Evolutionary conservation across 2,797 vertebrate genomes (phyloP).

Genomic region (Vespertilio murinus): DNA sequence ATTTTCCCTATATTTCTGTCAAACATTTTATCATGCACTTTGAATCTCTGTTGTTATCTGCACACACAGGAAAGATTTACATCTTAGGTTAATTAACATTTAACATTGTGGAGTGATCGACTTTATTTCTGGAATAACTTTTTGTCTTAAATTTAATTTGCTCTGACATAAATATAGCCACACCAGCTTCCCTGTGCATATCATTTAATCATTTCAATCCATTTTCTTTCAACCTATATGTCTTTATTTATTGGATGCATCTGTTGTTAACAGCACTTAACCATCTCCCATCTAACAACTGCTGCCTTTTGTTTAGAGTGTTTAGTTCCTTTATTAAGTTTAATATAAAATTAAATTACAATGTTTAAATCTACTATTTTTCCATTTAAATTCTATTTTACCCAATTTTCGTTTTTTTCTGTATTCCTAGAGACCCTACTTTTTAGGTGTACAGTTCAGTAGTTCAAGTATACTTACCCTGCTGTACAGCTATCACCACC

Average conservation of each 20-base stretch:
- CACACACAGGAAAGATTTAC: background rate
- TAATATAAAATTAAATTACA: constrained; percentile 29
- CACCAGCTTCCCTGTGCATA: background rate
- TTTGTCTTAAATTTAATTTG: background rate
- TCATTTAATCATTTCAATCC: background rate
- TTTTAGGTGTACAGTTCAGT: background rate
- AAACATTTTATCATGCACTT: background rate
- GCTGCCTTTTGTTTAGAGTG: background rate
- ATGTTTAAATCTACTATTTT: background rate
- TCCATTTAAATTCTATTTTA: background rate
- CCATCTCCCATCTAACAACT: background rate
- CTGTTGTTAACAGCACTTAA: background rate
- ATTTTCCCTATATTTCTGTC: background rate
- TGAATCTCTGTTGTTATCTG: background rate
- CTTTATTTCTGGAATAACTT: background rate
- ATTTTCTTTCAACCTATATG: background rate
- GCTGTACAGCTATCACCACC: background rate
- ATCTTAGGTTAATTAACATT: background rate
- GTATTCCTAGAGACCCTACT: background rate
- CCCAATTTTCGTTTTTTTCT: background rate
- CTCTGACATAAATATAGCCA: background rate
- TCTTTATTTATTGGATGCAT: background rate
- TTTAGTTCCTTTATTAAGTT: background rate
- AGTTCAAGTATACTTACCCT: background rate
- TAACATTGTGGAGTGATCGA: background rate